Base-by-base conservation (phyloP, 2,113 vertebrate genomes). In the Planiliza haematocheilus region DNA sequence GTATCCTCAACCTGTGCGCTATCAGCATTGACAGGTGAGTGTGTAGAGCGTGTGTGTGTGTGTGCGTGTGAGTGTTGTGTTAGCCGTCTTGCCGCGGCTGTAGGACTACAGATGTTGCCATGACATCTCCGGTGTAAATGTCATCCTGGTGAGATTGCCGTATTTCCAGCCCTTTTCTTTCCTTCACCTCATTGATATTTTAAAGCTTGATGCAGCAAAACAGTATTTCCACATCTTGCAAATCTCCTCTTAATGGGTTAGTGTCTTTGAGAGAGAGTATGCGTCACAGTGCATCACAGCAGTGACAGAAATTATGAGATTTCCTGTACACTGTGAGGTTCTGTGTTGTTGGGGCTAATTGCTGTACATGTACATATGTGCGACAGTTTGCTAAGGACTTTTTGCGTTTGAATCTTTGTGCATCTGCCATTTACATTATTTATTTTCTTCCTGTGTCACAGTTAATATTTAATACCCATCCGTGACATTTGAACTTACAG, bases 11-110 rank as follows among this genome's bases (percentile, higher is more conserved):
- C 91, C 95, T 98, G 89, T 98, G 97, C 38, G 97, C 97, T 61
- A 98, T 98, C 94, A 97, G 96, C 93, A 97, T 98, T 49, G 96
- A 98, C 95, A 97, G 97, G 97, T 98, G 94, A 91, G 93, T 79
- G 66, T 30, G 56, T 30, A 8, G 30, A 30, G 36, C 20, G 50
- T 17, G 49, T 13, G 42, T 10, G 36, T 14, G 41, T 20, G 70
- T 24, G n/a, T n/a, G 36, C 20, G 50, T 17, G 49, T 13, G 42
- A 10, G 36, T 14, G 41, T 20, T n/a, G 70, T 24, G 70, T 60
- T 20, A 13, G 37, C 55, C n/a, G 49, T 52, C 46, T 30, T 16
- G 7, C 24, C 34, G 17, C 34, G 20, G 30, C 56, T 62, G 45
- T 70, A 50, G 63, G 53, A 59, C 53, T 39, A 37, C 62, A 34